Base-by-base conservation (phyloP, 23 tunicate species). In the Corella eumyota region DNA sequence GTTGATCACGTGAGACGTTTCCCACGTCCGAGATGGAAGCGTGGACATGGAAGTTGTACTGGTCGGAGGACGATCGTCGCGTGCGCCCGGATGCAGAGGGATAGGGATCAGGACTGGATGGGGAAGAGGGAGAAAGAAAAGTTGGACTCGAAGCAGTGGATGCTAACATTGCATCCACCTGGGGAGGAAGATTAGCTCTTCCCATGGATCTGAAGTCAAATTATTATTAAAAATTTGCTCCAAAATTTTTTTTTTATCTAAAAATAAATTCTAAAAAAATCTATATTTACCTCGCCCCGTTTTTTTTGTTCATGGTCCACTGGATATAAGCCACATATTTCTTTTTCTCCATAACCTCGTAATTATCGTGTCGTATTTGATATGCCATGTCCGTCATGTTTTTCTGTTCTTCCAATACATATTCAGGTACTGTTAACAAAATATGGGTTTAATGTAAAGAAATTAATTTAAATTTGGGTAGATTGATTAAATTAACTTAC, bases 301-400 rank as follows among this genome's bases (percentile, higher is more conserved):
- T 75, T 49, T 70, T 75, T 50, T 79, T 84, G 40, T 65, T 68
- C 22, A 68, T 75, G 40, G 66, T 75, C 77, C 67, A 76, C 38
- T 84, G 77, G 66, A 84, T 55, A 55, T 62, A 84, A 25, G 73
- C 74, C 77, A 84, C 60, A 68, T 74, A 84, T 56, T 84, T 84
- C 48, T 84, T 84, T 73, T 84, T 84, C 69, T 84, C 94, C 60
- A 69, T 1, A 1, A 84, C 70, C 54, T 84, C 94, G 60, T 84
- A 70, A 20, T 67, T 58, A 35, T 84, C 94, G 46, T 84, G 94
- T 34, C 94, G 68, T 19, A 13, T n/a, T 36, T 76, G 70, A 50
- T 48, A 84, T 37, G 38, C 54, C 22, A 58, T 54, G 54, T 75
- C 77, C 24, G 63, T 37, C 32, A 61, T 48, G 24, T 56, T 48